A percentile compares a stretch with the other conserved stretches of the same genome.
phyloP scores from a whole-genome alignment of 2,113 vertebrate genomes.

The Saimiri boliviensis region DNA sequence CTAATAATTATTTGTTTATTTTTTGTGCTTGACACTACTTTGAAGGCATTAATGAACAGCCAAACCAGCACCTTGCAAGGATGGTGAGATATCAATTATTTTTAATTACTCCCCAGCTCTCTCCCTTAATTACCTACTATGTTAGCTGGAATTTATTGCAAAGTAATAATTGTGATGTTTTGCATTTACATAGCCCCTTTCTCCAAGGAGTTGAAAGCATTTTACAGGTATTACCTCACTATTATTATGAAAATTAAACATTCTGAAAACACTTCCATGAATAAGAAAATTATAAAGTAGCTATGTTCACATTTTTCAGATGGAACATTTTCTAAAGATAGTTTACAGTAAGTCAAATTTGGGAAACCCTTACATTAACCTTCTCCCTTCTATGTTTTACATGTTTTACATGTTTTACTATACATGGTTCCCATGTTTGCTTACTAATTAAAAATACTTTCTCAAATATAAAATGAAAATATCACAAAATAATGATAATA shows the following conservation, averaged over 20 bases:
- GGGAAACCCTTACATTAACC: not conserved
- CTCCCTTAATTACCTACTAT: slow-evolving; percentile 44
- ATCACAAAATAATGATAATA: not conserved
- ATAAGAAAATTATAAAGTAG: not conserved
- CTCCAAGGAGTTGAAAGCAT: slow-evolving; percentile 12
- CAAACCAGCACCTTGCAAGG: slow-evolving; percentile 57
- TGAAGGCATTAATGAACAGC: slow-evolving; percentile 38
- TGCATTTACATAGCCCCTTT: slow-evolving; percentile 12
- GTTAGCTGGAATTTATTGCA: slow-evolving; percentile 53
- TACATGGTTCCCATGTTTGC: not conserved
- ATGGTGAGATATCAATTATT: slow-evolving; percentile 56
- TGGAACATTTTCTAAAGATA: not conserved
- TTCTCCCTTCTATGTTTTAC: not conserved
- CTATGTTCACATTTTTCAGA: slow-evolving; percentile 19
- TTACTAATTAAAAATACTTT: slow-evolving; percentile 3
- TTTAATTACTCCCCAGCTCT: slow-evolving; percentile 64
- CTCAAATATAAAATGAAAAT: not conserved
- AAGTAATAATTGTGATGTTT: slow-evolving; percentile 29
- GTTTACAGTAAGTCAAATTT: not conserved
- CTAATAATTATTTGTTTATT: slow-evolving; percentile 39
- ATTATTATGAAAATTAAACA: slow-evolving; percentile 9
- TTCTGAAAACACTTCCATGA: not conserved
- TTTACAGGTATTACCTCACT: not conserved
- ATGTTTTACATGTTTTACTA: not conserved
- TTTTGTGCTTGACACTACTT: slow-evolving; percentile 52